Base-by-base conservation (phyloP, 1,140 invertebrate species). In the Macrobrachium nipponense region DNA sequence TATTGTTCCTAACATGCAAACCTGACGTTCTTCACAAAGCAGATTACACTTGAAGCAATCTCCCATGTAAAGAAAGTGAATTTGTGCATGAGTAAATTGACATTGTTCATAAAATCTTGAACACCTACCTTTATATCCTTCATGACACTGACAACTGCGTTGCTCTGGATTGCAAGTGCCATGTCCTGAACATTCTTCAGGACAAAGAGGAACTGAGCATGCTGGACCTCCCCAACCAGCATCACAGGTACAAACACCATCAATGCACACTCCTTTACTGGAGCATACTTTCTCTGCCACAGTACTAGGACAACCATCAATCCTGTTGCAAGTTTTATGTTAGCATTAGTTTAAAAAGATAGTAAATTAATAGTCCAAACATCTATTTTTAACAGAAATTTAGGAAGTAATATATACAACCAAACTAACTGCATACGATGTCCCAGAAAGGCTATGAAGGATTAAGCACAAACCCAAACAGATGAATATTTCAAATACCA, bases 201-300 rank as follows among this genome's bases (percentile, higher is more conserved):
- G 97, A 92, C 97, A 99, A 60, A 96, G 93, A 62, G 94, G 94
- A 64, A 95, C 92, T 90, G 97, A 95, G 91, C 97, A 98, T 1
- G 95, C 96, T 23, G 94, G 93, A 2, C 98, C 97, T n/a, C 93
- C 94, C 93, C 95, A 98, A 80, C 93, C 93, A 12, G 93, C 93
- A 90, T 97, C 93, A 91, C 97, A 99, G 11, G 86, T 79, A 20
- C 82, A 87, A n/a, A 81, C 17, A 2, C 82, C 79, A n/a, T 87
- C 85, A 17, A 87, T 43, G 18, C 85, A 87, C 17, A 62, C 85
- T 18, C 85, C 85, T 51, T 64, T 79, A 36, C 79, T 75, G 8
- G 72, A 77, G 44, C 85, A 87, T 15, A 81, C 72, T 18, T 68
- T 43, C 36, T 70, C 79, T 11, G 10, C 61, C n/a, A 70, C 27